These are phyloP conservation scores for Drosophila picticornis DNA, from an alignment of 2,888 invertebrate genomes.

Conservation along the genomic window DNA sequence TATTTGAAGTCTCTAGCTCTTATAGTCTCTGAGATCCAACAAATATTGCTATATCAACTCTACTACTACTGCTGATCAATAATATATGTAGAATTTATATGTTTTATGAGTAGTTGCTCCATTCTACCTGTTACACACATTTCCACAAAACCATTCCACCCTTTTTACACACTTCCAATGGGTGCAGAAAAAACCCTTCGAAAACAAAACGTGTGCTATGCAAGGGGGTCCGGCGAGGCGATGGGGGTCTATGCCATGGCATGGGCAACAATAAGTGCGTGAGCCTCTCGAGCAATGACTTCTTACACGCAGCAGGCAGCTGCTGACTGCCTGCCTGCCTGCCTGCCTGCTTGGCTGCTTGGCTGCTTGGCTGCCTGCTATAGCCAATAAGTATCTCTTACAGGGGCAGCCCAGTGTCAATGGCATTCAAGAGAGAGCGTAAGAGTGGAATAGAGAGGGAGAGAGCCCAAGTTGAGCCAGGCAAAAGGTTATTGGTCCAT, in stretches of 20 bases:
- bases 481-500: conserved; percentile 74
- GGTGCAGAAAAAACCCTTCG: conserved; percentile 2
- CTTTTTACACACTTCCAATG: not conserved
- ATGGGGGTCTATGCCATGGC: conserved; percentile 3
- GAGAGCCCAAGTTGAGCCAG: conserved; percentile 25
- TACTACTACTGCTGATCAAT: not conserved
- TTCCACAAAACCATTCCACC: not conserved
- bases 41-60: not conserved
- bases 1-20: not conserved
- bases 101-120: not conserved
- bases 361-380: not conserved
- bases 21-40: not conserved
- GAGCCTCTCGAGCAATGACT: conserved; percentile 68
- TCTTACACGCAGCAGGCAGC: conserved; percentile 33
- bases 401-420: conserved; percentile 62
- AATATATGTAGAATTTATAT: not conserved
- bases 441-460: not conserved
- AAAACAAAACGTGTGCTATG: conserved; percentile 43
- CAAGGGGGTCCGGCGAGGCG: not conserved
- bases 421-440: conserved; percentile 51
- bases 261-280: conserved; percentile 59
- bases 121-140: not conserved
- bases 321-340: not conserved
- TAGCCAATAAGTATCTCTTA: conserved; percentile 44
- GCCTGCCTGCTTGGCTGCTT: not conserved